Conservation (phyloP, 2,113 vertebrate species). For the Procavia capensis region DNA sequence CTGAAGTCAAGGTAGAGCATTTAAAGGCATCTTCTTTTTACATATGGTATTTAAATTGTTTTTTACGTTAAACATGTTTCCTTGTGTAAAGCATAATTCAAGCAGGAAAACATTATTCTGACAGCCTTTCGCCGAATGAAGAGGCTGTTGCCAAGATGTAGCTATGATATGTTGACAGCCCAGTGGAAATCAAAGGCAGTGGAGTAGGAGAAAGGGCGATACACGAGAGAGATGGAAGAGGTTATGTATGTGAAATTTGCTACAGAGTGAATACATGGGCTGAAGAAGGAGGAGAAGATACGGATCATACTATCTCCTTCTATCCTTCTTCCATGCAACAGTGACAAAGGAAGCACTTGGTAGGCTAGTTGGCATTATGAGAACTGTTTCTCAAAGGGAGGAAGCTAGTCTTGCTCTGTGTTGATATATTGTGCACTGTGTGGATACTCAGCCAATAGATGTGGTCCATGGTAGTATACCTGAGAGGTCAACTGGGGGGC, state of each 20-base stretch:
- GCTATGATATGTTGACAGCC: neutral
- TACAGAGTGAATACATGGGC: neutral
- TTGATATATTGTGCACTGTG: neutral
- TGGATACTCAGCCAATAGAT: neutral
- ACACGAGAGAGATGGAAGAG: neutral
- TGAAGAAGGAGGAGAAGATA: neutral
- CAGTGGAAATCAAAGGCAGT: neutral
- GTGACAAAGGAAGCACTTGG: neutral
- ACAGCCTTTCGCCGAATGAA: neutral
- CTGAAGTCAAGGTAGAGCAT: neutral
- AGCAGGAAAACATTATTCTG: neutral
- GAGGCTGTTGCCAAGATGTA: neutral
- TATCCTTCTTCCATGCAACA: rapidly evolving
- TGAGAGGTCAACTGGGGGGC: neutral
- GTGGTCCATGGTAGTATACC: neutral
- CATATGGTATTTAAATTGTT: neutral
- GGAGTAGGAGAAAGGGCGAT: neutral
- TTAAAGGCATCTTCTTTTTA: neutral
- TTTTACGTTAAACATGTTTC: slow-evolving; percentile 2
- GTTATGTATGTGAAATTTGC: neutral
- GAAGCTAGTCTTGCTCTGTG: neutral
- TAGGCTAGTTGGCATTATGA: no score
- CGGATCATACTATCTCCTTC: neutral
- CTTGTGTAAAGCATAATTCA: neutral
- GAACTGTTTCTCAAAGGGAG: neutral